Evolutionary conservation across 2,113 vertebrate genomes (phyloP).

Genomic region (Anarhynchus alexandrinus): DNA sequence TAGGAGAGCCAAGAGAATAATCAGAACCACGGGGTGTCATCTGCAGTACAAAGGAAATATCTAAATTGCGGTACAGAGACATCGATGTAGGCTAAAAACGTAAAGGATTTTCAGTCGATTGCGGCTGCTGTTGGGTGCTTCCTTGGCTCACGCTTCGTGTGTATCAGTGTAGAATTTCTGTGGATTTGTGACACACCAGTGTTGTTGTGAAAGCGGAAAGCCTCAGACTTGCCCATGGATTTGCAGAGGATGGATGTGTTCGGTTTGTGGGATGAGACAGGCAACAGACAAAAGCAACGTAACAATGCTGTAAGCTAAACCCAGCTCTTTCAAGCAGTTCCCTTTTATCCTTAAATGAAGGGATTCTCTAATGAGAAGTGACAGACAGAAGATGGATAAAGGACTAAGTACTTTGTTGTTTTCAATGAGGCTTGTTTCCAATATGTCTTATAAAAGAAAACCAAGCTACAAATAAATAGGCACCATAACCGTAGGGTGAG

Average conservation of each 20-base stretch:
- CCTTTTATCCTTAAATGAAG: constrained; percentile 1
- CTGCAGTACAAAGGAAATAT: background rate
- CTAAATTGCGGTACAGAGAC: background rate
- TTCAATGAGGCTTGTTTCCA: background rate
- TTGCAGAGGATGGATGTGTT: background rate
- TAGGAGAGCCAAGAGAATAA: background rate
- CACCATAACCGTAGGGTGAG: background rate
- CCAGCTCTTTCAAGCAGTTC: background rate
- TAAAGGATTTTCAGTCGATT: background rate
- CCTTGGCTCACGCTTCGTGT: background rate
- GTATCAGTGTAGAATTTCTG: background rate
- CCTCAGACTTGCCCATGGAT: background rate
- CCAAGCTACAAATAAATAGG: background rate
- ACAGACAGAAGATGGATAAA: background rate
- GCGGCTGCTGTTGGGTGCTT: background rate
- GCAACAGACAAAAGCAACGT: background rate
- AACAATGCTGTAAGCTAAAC: background rate
- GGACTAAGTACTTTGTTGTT: background rate
- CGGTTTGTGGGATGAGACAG: background rate
- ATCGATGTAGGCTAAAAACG: background rate
- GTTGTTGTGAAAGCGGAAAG: background rate
- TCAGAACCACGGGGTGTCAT: background rate
- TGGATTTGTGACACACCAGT: background rate
- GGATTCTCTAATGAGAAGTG: background rate
- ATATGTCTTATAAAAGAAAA: background rate